These are phyloP conservation scores for Lampris megalopsis DNA, from an alignment of 2,113 vertebrate species.

Conservation along the genomic window DNA sequence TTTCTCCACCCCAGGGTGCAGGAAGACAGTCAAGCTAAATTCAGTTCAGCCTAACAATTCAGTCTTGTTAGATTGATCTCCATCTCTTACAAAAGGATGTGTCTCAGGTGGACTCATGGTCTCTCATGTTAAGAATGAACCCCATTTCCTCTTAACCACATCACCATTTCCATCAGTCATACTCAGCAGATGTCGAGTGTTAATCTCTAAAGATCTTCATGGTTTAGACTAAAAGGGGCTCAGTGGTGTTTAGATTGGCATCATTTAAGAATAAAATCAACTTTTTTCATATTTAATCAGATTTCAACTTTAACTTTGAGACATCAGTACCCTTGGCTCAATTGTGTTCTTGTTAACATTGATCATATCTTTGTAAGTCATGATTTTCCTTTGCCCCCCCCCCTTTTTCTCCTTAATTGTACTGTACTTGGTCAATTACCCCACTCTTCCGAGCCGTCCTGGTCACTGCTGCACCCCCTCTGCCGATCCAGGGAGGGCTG, in stretches of 20 bases:
- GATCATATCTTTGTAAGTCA: not conserved
- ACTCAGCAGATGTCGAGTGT: not conserved
- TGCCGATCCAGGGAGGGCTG: too few species aligned
- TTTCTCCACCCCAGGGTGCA: constrained; percentile 2
- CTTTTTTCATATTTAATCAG: constrained; percentile 14
- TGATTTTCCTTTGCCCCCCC: not conserved
- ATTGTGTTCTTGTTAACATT: not conserved
- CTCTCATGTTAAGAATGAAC: constrained; percentile 20
- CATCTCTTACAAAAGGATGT: constrained; percentile 22
- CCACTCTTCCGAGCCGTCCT: too few species aligned
- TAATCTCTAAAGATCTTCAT: not conserved
- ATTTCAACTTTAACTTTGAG: not conserved
- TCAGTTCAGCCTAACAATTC: not conserved
- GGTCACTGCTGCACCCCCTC: too few species aligned
- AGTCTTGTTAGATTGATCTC: constrained; percentile 17
- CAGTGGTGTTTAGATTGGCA: not conserved
- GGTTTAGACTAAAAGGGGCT: constrained; percentile 1
- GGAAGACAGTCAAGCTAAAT: constrained; percentile 35
- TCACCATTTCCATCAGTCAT: constrained; percentile 18
- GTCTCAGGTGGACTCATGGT: constrained; percentile 19
- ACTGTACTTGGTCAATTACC: too few species aligned
- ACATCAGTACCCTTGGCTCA: not conserved
- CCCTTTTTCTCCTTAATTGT: not conserved
- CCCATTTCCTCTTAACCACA: constrained; percentile 18
- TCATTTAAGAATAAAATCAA: not conserved